These are phyloP conservation scores for Xenotilapia caudafasciata DNA, from an alignment of 2,113 vertebrate genomes.

Conservation along the genomic window DNA sequence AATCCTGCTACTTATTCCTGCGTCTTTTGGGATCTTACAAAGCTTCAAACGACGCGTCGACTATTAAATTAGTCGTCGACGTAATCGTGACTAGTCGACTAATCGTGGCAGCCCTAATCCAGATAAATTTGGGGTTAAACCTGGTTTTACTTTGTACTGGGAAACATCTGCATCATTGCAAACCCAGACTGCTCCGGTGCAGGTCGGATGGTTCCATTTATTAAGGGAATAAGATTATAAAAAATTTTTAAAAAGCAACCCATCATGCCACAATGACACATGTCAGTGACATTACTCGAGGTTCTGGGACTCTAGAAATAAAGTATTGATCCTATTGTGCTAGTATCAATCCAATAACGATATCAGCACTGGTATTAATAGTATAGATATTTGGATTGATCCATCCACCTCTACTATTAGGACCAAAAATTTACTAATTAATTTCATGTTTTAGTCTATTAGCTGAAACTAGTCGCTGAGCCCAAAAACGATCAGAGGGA, in stretches of 20 bases:
- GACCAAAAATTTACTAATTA: background rate
- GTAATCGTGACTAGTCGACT: no score
- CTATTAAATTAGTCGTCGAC: no score
- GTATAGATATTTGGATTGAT: background rate
- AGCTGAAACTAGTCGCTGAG: background rate
- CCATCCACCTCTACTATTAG: background rate
- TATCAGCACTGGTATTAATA: background rate
- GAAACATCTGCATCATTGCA: background rate
- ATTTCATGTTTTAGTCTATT: background rate
- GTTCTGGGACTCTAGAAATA: background rate
- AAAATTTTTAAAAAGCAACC: rapidly evolving
- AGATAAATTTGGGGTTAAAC: background rate
- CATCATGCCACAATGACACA: background rate
- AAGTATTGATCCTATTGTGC: background rate
- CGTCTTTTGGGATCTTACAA: no score
- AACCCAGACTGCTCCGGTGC: background rate
- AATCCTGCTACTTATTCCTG: no score
- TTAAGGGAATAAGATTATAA: background rate
- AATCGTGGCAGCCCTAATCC: background rate
- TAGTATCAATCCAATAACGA: background rate
- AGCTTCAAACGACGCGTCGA: no score
- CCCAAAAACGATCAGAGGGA: background rate
- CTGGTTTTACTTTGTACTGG: background rate
- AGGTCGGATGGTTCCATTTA: background rate
- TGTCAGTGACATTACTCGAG: background rate